Base-by-base conservation (phyloP, 2,113 vertebrate species). In the Chaenogobius annularis region DNA sequence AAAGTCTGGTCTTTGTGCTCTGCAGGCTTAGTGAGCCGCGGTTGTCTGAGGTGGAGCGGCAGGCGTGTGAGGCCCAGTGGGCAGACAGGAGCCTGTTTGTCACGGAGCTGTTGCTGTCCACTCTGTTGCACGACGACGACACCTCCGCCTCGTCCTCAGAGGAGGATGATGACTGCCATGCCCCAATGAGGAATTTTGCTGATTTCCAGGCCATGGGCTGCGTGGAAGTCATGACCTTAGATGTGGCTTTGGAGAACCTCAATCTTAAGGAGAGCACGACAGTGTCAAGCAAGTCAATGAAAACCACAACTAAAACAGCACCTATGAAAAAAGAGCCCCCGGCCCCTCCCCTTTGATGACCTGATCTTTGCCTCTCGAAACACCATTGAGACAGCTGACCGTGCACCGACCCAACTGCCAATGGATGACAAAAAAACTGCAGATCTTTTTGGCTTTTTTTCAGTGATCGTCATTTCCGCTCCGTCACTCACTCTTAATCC, bases 181-280 rank as follows among this genome's bases (percentile, higher is more conserved):
- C 85, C 56, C 50, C 78, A 1, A 93, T 95, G 91, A 95, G 96
- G 81, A 96, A 96, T 87, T 95, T 98, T 90, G 96, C 95, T 15
- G 96, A 98, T 95, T 99, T 99, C 92, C 93, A 96, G 94, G 95
- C 97, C 94, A 98, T 98, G 96, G 98, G 98, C 92, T 99, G 98
- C 90, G 96, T 98, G 91, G 97, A 99, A 94, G 97, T 99, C 94
- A 99, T 98, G 98, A 97, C 98, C 95, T 91, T 99, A 93, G 98
- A 99, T 93, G 96, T 98, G 95, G 98, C 98, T 84, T 94, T 99
- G 96, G 96, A 99, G 94, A 98, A 95, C 91, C 96, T 99, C 92
- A 98, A 98, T 94, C 95, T 99, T 91, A 98, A 96, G 95, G 97
- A 98, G 94, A 87, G 26, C 47, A 72, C 75, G 66, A 83, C 77